Evolutionary conservation across 2,797 vertebrate species (phyloP), one percentile per base, ranked within the genome.

Genomic region (Balearica regulorum): DNA sequence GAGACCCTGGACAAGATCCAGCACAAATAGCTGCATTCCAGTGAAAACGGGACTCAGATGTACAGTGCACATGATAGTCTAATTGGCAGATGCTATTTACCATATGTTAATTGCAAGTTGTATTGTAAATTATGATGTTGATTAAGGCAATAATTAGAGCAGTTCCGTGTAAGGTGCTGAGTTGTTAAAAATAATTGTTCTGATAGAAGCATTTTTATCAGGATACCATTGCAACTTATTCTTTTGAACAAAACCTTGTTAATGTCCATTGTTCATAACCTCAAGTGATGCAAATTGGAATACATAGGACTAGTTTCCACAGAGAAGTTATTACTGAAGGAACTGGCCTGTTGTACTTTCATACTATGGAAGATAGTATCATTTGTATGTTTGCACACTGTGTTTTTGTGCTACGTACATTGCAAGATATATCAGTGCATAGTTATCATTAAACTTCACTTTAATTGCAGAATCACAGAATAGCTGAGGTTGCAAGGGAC

Each of bases 31-130:
- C 92, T 94, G 69, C 78, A 93, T 97, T 97, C 96, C 94, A 95
- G 44, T 16, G 91, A 66, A 97, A 97, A 97, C 78, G 87, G 81
- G 89, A 96, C 96, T 97, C 96, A 97, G 96, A 96, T 96, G 96
- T 95, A 83, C 54, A 39, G 55, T 28, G 72, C 86, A 93, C 57
- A 91, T 71, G 92, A 94, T 55, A 94, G 87, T 49, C 70, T 95
- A 97, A 97, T 94, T 95, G 94, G 88, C 37, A 4, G 82, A 93
- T 93, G 75, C 48, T 96, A 83, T 94, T 97, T 87, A 87, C 92
- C 77, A 57, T 85, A 92, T 64, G 89, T 89, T 97, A 97, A 97
- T 97, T 92, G 77, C 60, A 81, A 90, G 55, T 79, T 89, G 41
- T 57, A 7, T 61, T 93, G 28, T 68, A 88, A 80, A 14, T 61